Evolutionary conservation across 2,113 vertebrate species (phyloP).

Genomic region (human): DNA sequence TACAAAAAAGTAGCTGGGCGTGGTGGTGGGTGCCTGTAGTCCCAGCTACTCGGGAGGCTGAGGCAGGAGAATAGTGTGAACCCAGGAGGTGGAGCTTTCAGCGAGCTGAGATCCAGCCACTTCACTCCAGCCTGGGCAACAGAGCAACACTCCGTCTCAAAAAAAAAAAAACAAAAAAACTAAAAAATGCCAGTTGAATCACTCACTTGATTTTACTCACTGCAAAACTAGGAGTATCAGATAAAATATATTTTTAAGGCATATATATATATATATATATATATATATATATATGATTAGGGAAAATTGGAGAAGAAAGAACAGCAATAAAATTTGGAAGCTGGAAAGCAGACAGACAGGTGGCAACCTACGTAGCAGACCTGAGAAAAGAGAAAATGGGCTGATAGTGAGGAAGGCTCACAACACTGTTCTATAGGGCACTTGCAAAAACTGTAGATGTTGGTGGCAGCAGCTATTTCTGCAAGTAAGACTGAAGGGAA

Average conservation of each 20-base stretch:
- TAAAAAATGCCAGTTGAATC: background rate
- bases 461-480: background rate
- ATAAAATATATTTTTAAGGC: background rate
- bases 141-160: too few relatives aligned
- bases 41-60: too few relatives aligned
- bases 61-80: too few relatives aligned
- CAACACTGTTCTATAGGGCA: too few relatives aligned
- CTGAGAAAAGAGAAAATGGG: background rate
- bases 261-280: rapidly evolving
- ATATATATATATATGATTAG: background rate
- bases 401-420: background rate
- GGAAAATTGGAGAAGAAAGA: background rate
- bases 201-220: background rate
- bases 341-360: background rate
- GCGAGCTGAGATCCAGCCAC: too few relatives aligned
- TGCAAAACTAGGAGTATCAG: background rate
- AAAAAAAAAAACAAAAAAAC: background rate
- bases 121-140: too few relatives aligned
- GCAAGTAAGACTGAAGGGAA: background rate
- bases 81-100: too few relatives aligned
- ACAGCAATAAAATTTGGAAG: background rate
- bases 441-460: rapidly evolving
- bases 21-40: too few relatives aligned
- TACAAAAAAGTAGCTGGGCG: too few relatives aligned
- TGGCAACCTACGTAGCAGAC: background rate